A percentile compares a stretch with the other conserved stretches of the same genome.
Evolutionary conservation across 1,140 invertebrate genomes (phyloP).

Genomic region (Aphis craccivora): DNA sequence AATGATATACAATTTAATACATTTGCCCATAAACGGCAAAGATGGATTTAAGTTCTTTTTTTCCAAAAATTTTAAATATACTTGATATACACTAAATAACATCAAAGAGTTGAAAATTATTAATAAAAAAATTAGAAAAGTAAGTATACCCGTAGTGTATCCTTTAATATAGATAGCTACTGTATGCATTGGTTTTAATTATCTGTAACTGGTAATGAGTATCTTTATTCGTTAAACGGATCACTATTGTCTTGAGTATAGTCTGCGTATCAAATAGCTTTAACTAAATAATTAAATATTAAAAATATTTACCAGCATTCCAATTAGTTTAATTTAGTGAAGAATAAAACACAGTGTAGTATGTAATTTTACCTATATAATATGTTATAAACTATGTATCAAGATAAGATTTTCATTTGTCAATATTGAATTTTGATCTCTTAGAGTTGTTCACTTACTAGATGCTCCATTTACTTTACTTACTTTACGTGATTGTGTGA

Average conservation of each 20-base stretch:
- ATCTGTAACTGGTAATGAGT: background rate
- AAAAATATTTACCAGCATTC: background rate
- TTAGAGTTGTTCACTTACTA: background rate
- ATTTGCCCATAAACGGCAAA: too few species aligned
- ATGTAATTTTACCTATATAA: background rate
- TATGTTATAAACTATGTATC: background rate
- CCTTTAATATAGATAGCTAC: too few species aligned
- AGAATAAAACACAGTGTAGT: background rate
- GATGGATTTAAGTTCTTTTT: too few species aligned
- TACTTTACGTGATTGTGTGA: background rate
- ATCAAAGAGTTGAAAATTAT: too few species aligned
- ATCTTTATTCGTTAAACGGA: background rate
- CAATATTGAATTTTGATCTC: slow-evolving; percentile 18
- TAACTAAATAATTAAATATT: background rate
- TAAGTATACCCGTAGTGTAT: background rate
- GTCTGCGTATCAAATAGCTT: background rate
- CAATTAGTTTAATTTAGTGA: background rate
- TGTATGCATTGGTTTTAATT: background rate
- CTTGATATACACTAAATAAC: too few species aligned
- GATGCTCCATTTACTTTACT: background rate
- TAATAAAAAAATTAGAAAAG: too few species aligned
- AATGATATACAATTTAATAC: too few species aligned
- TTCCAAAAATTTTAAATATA: too few species aligned
- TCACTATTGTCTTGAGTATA: background rate
- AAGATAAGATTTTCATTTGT: background rate